phyloP scores from a whole-genome alignment of 2,888 invertebrate species.

The Amiota communis region DNA sequence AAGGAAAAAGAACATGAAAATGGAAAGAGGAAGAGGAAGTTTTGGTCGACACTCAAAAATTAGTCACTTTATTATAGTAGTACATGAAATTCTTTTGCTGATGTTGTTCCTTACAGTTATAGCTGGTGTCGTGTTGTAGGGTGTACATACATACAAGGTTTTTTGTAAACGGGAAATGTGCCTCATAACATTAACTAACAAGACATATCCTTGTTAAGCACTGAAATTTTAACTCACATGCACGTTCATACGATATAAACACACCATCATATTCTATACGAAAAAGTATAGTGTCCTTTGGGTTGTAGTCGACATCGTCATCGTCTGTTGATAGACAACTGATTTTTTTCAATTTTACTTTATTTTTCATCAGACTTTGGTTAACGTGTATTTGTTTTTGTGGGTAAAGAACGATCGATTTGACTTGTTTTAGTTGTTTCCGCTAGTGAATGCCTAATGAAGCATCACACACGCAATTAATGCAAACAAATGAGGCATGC shows the following conservation, averaged over 20 bases:
- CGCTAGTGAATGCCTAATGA: conserved; percentile 6
- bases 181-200: conserved; percentile 67
- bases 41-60: conserved; percentile 19
- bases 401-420: neutral
- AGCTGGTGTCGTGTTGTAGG: neutral
- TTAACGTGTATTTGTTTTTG: conserved; percentile 3
- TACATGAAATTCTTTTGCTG: too few species aligned
- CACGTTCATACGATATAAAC: neutral
- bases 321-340: conserved; percentile 23
- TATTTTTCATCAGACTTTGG: neutral
- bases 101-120: neutral
- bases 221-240: conserved; percentile 10
- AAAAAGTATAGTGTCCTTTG: neutral
- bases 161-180: conserved; percentile 54
- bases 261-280: neutral
- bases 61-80: conserved; percentile 20
- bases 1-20: neutral
- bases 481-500: conserved; percentile 22
- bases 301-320: too few species aligned
- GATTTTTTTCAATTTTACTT: conserved; percentile 31
- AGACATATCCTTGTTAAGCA: conserved; percentile 58
- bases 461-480: conserved; percentile 11
- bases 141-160: neutral
- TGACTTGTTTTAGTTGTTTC: conserved; percentile 1
- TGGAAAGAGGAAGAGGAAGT: conserved; percentile 15